Conservation (phyloP, 2,797 vertebrate species). For the Poeciliopsis turneri region DNA sequence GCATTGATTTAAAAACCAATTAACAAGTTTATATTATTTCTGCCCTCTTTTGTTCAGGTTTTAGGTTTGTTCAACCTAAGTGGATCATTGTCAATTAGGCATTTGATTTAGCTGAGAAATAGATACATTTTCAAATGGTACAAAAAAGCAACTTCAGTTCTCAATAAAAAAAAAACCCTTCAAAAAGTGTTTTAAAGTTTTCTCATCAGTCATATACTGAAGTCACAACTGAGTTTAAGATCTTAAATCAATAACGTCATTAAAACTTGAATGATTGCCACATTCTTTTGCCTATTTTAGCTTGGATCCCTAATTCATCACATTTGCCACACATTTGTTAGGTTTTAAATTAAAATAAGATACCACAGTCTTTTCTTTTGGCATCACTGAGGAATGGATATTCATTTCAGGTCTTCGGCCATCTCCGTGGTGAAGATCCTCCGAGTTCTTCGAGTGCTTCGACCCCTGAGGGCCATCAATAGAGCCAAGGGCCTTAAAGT, state of each 20-base stretch:
- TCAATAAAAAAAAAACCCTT: too few relatives aligned
- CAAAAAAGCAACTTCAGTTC: background rate
- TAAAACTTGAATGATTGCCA: background rate
- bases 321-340: background rate
- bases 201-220: background rate
- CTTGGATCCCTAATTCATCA: background rate
- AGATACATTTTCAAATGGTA: background rate
- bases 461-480: slow-evolving; percentile 97
- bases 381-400: background rate
- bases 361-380: background rate
- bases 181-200: background rate
- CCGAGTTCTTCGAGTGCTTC: slow-evolving; percentile 93
- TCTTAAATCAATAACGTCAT: background rate
- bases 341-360: background rate
- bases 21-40: background rate
- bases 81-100: background rate
- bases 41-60: background rate
- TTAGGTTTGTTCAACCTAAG: too few relatives aligned
- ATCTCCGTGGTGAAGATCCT: slow-evolving; percentile 99
- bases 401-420: slow-evolving; percentile 88
- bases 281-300: background rate
- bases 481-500: slow-evolving; percentile 99
- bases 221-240: background rate
- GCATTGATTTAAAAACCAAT: background rate
- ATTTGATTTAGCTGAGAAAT: background rate